phyloP scores from a whole-genome alignment of 1,140 invertebrate genomes.

The Leptinotarsa texana region DNA sequence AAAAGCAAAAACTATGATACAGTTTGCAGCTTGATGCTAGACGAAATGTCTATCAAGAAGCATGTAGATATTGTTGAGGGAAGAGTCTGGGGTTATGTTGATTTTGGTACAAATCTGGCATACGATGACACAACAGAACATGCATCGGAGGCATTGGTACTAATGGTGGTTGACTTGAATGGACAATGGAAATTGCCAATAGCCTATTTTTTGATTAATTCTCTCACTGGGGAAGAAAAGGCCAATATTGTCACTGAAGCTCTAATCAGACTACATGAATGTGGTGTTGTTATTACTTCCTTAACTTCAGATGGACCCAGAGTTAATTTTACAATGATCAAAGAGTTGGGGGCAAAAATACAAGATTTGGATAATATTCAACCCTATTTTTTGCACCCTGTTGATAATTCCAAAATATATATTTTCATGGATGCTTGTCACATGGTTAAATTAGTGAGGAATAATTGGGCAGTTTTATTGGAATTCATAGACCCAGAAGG shows the following conservation, averaged over 20 bases:
- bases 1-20: slow-evolving; percentile 24
- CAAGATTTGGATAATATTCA: slow-evolving; percentile 14
- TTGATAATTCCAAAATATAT: slow-evolving; percentile 12
- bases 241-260: slow-evolving; percentile 36
- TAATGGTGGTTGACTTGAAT: slow-evolving; percentile 47
- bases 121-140: slow-evolving; percentile 35
- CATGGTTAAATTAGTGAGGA: slow-evolving; percentile 26
- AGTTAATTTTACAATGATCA: slow-evolving; percentile 38
- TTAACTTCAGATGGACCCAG: slow-evolving; percentile 43
- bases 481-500: background rate
- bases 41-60: slow-evolving; percentile 51
- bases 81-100: slow-evolving; percentile 41
- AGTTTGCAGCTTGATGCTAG: slow-evolving; percentile 42
- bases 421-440: slow-evolving; percentile 19
- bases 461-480: slow-evolving; percentile 15
- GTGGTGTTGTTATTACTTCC: slow-evolving; percentile 25
- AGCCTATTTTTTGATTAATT: slow-evolving; percentile 42
- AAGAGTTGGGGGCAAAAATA: slow-evolving; percentile 17
- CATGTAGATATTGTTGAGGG: slow-evolving; percentile 43
- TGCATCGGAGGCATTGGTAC: slow-evolving; percentile 45
- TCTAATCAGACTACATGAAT: slow-evolving; percentile 33
- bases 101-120: slow-evolving; percentile 39
- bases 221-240: slow-evolving; percentile 32
- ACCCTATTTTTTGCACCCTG: slow-evolving; percentile 20
- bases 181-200: slow-evolving; percentile 47